Percentiles rank a stretch among this genome's conserved stretches.
These are phyloP conservation scores for Psilopsiagon aymara DNA, from an alignment of 2,113 vertebrate genomes.

Conservation along the genomic window DNA sequence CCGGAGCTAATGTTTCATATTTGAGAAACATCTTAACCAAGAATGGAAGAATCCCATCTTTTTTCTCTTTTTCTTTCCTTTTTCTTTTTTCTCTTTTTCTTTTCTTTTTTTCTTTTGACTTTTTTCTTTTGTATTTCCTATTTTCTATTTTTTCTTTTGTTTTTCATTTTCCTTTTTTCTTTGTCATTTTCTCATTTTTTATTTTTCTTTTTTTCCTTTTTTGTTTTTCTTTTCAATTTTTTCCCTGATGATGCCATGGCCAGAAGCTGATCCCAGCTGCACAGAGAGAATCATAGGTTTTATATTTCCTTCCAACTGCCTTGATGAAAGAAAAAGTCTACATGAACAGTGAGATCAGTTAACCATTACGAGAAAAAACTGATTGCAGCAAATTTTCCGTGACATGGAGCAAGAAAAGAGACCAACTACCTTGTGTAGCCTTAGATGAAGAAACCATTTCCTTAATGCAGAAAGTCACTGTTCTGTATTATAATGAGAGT, in stretches of 20 bases:
- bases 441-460: background rate
- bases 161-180: too few species aligned
- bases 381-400: background rate
- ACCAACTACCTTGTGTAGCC: background rate
- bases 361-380: background rate
- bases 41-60: background rate
- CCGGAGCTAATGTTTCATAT: background rate
- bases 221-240: background rate
- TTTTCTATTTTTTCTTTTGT: background rate
- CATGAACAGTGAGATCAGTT: background rate
- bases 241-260: background rate
- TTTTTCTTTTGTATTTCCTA: too few species aligned
- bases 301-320: background rate
- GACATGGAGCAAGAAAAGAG: background rate
- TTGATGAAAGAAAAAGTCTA: background rate
- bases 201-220: background rate
- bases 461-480: background rate
- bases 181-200: too few species aligned
- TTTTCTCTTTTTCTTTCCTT: background rate
- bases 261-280: background rate
- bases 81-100: too few species aligned
- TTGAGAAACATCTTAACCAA: background rate
- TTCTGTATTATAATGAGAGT: accelerated
- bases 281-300: background rate
- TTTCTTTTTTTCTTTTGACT: too few species aligned